Conservation (phyloP, 2,888 invertebrate species). For the Ommatoiulus sabulosus region DNA sequence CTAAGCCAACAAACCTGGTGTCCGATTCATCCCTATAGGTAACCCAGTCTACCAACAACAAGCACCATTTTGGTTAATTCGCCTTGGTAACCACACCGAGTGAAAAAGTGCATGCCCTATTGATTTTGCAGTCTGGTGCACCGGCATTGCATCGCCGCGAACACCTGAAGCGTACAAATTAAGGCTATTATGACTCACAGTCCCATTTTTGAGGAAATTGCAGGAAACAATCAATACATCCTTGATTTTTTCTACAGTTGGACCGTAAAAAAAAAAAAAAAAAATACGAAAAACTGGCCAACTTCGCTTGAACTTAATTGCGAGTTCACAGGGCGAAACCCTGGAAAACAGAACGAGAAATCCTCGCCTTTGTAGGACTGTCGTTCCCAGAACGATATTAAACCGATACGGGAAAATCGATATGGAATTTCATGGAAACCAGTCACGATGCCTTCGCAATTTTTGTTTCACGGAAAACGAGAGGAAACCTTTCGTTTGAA, state of each 20-base stretch:
- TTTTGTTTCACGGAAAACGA: neutral
- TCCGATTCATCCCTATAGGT: too few species aligned
- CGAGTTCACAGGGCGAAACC: conserved; percentile 31
- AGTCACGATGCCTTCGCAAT: neutral
- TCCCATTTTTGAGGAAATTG: conserved; percentile 33
- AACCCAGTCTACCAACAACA: neutral
- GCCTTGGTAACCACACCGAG: neutral
- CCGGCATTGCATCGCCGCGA: neutral
- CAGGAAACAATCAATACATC: conserved; percentile 43
- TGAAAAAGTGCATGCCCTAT: conserved; percentile 10
- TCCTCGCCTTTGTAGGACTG: neutral
- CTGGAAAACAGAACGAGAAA: neutral
- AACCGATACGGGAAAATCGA: conserved; percentile 17
- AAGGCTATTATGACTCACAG: conserved; percentile 34
- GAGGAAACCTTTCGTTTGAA: neutral
- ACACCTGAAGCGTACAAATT: conserved; percentile 36
- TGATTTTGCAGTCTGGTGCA: conserved; percentile 17
- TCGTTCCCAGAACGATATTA: neutral
- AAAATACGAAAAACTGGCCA: neutral
- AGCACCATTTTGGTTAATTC: neutral
- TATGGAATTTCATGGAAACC: conserved; percentile 13
- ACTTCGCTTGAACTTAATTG: neutral
- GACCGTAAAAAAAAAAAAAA: neutral
- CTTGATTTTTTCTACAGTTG: neutral
- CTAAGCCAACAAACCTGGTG: neutral